These are phyloP conservation scores for Microctenopoma lineatum DNA, from an alignment of 2,797 vertebrate genomes.

Conservation along the genomic window DNA sequence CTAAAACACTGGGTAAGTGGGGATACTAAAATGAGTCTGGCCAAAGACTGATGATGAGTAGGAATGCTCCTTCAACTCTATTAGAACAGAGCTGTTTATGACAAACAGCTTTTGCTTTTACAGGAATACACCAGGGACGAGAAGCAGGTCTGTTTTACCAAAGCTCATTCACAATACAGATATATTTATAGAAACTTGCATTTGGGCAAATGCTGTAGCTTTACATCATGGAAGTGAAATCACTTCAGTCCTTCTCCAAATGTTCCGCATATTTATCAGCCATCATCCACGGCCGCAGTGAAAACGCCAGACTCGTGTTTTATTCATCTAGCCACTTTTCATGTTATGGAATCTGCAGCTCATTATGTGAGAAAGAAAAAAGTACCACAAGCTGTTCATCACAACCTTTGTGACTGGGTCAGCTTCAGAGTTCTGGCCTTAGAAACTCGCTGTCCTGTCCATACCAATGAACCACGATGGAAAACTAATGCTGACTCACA, in stretches of 20 bases:
- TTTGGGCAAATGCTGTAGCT: too few relatives aligned
- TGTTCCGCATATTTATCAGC: not conserved
- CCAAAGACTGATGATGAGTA: too few relatives aligned
- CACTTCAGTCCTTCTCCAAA: not conserved
- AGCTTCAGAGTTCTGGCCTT: slow-evolving; percentile 4
- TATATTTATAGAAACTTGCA: not conserved
- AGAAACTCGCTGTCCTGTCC: slow-evolving; percentile 11
- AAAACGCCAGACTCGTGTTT: not conserved
- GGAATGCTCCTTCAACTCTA: not conserved
- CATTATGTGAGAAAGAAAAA: not conserved
- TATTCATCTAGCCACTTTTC: not conserved
- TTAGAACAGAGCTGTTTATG: not conserved
- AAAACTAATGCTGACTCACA: slow-evolving; percentile 42
- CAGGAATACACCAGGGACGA: not conserved
- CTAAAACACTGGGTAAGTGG: not conserved
- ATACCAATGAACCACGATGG: slow-evolving; percentile 26
- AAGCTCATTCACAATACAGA: not conserved
- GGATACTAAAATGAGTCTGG: not conserved
- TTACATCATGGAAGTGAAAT: not conserved
- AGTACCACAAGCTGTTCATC: not conserved
- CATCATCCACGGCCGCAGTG: not conserved
- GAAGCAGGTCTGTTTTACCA: not conserved
- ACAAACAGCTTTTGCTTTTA: not conserved
- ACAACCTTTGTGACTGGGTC: slow-evolving; percentile 6
- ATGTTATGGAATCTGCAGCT: not conserved